Conservation (phyloP, 1,140 invertebrate species). For the Drosophila lacteicornis region DNA sequence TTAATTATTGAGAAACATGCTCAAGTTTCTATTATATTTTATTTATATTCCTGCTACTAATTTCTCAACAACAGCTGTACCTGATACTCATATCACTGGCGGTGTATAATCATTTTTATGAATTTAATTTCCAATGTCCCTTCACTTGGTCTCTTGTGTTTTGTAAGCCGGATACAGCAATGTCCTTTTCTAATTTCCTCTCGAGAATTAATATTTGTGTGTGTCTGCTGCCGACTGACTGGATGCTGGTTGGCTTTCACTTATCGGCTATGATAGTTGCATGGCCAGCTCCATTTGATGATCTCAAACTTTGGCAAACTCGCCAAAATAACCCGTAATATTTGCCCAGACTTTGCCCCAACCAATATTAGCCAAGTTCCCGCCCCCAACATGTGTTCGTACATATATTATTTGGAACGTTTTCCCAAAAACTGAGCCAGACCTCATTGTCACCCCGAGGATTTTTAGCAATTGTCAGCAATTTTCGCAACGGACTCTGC, state of each 20-base stretch:
- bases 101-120: conserved; percentile 66
- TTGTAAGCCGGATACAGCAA: conserved; percentile 75
- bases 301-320: conserved; percentile 39
- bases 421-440: conserved; percentile 3
- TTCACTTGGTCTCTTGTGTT: conserved; percentile 41
- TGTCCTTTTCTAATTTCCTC: conserved; percentile 81
- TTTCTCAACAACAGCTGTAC: background rate
- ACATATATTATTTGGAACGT: conserved; percentile 60
- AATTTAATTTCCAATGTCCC: conserved; percentile 80
- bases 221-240: conserved; percentile 20
- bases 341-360: conserved; percentile 27
- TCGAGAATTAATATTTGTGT: conserved; percentile 53
- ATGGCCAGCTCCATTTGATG: conserved; percentile 17
- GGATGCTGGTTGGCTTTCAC: conserved; percentile 24
- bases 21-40: too few relatives aligned
- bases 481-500: conserved; percentile 69
- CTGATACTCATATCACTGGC: background rate
- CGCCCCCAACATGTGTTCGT: conserved; percentile 37
- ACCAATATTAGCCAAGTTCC: conserved; percentile 24
- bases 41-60: background rate
- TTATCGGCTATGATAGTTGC: conserved; percentile 23
- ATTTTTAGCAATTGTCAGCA: conserved; percentile 81
- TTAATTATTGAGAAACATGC: too few relatives aligned
- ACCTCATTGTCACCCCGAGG: conserved; percentile 46
- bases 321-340: conserved; percentile 12